Evolutionary conservation across 2,888 invertebrate species (phyloP).

Genomic region (Saturnia pavonia): DNA sequence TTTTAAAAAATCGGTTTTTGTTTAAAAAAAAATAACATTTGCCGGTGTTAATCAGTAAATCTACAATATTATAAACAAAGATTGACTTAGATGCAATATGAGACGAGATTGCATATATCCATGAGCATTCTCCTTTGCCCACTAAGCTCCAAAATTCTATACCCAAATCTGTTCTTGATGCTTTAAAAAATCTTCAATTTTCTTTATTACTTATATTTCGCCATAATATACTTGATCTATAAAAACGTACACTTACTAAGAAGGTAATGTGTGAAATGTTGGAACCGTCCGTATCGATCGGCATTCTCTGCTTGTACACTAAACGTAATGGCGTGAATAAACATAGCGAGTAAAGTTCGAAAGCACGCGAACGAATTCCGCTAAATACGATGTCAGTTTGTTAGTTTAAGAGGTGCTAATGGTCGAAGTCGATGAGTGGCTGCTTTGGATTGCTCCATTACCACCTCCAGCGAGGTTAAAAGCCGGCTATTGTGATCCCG

Average conservation of each 20-base stretch:
- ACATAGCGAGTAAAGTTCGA: background rate
- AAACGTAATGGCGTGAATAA: slow-evolving; percentile 1
- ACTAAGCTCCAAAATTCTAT: too few relatives aligned
- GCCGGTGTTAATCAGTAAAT: too few relatives aligned
- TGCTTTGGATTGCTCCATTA: slow-evolving; percentile 51
- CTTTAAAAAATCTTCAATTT: too few relatives aligned
- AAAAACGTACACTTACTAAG: background rate
- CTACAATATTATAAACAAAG: too few relatives aligned
- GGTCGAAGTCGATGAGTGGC: slow-evolving; percentile 41
- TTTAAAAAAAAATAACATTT: too few relatives aligned
- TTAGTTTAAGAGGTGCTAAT: slow-evolving; percentile 48
- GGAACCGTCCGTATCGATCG: background rate
- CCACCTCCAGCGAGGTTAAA: slow-evolving; percentile 50
- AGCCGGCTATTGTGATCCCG: slow-evolving; percentile 51
- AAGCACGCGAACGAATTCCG: slow-evolving; percentile 12
- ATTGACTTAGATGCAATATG: too few relatives aligned
- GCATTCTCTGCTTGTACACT: background rate
- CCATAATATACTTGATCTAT: background rate
- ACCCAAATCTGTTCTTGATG: too few relatives aligned
- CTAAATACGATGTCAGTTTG: slow-evolving; percentile 32
- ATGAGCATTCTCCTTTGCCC: too few relatives aligned
- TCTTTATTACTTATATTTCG: background rate
- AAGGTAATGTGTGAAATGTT: background rate
- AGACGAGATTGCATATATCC: too few relatives aligned
- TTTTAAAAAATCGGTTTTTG: too few relatives aligned